Percentiles rank a stretch among this genome's conserved stretches.
Conservation (phyloP, 2,888 invertebrate species). For the Cordilura impudica region DNA sequence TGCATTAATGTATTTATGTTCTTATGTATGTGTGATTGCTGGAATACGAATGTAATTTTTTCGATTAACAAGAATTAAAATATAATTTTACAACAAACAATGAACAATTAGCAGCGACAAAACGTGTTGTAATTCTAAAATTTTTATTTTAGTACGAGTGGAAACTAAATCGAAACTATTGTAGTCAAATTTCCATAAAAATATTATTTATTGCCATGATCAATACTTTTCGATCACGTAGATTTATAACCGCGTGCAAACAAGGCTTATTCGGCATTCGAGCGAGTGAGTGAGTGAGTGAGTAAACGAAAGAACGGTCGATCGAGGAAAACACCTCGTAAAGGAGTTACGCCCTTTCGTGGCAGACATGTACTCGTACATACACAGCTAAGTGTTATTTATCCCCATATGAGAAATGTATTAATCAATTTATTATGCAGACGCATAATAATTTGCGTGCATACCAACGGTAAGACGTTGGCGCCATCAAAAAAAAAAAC, state of each 20-base stretch:
- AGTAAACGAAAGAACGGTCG: conserved; percentile 31
- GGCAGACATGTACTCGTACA: conserved; percentile 3
- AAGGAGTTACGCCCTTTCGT: conserved; percentile 55
- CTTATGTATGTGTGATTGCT: not conserved
- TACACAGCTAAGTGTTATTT: conserved; percentile 41
- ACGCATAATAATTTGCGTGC: conserved; percentile 63
- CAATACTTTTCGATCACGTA: conserved; percentile 51
- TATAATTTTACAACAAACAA: conserved; percentile 46
- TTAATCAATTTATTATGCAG: conserved; percentile 65
- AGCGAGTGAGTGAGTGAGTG: not conserved
- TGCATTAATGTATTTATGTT: too few relatives aligned
- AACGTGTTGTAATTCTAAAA: conserved; percentile 61
- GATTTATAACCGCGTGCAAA: conserved; percentile 22
- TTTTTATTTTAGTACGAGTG: conserved; percentile 22
- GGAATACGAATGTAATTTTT: conserved; percentile 17
- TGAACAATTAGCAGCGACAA: conserved; percentile 56
- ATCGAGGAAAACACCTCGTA: conserved; percentile 44
- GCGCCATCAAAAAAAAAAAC: conserved; percentile 63
- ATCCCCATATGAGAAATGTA: conserved; percentile 55
- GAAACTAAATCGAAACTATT: conserved; percentile 59
- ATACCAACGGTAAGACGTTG: conserved; percentile 61
- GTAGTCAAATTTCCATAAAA: conserved; percentile 60
- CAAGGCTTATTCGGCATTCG: not conserved
- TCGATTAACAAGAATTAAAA: conserved; percentile 53
- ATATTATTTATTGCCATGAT: conserved; percentile 59